Evolutionary conservation across 1,140 invertebrate species (phyloP).

Genomic region (Caenorhabditis elegans): DNA sequence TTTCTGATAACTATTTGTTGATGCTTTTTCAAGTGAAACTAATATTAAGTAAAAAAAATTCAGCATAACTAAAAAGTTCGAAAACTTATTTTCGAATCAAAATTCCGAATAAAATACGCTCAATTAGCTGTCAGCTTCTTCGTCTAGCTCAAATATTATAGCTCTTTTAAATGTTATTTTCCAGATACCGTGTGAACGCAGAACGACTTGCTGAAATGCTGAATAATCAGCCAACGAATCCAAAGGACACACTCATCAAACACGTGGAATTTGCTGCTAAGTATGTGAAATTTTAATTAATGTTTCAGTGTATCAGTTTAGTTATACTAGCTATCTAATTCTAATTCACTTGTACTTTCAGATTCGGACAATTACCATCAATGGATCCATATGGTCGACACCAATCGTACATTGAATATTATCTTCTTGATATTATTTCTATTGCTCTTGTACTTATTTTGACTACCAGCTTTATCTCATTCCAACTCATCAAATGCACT

Average conservation of each 20-base stretch:
- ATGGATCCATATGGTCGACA: slow-evolving; percentile 12
- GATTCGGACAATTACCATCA: background rate
- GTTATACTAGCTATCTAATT: too few species aligned
- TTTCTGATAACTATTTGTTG: too few species aligned
- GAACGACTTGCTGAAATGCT: slow-evolving; percentile 25
- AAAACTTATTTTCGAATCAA: too few species aligned
- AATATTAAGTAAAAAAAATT: too few species aligned
- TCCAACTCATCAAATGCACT: background rate
- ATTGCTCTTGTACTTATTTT: background rate
- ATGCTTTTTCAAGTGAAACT: too few species aligned
- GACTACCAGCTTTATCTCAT: background rate
- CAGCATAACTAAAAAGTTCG: too few species aligned
- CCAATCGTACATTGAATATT: background rate
- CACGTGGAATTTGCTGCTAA: slow-evolving; percentile 35
- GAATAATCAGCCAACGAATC: background rate
- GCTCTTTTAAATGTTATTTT: background rate
- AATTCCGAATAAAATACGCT: too few species aligned
- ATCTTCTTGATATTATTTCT: background rate
- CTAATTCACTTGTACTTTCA: background rate
- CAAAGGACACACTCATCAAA: slow-evolving; percentile 11
- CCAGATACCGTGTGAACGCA: slow-evolving; percentile 26
- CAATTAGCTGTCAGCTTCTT: too few species aligned
- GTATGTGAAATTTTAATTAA: too few species aligned
- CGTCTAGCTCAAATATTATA: too few species aligned
- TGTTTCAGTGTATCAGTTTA: too few species aligned